phyloP scores from a whole-genome alignment of 2,888 invertebrate genomes.

The Mactromeris polynyma region DNA sequence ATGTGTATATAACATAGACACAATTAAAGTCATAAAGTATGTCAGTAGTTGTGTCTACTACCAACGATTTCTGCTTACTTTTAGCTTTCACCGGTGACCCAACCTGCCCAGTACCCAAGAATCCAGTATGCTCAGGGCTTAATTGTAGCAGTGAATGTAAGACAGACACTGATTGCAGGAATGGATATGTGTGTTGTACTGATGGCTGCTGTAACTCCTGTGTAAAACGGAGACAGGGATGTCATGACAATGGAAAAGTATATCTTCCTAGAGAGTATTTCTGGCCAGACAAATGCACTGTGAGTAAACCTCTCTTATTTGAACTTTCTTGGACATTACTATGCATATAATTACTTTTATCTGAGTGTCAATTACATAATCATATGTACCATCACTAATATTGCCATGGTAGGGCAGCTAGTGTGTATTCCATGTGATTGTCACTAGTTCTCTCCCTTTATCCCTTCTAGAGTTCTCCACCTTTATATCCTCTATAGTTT shows the following conservation, averaged over 20 bases:
- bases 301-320: background rate
- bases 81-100: background rate
- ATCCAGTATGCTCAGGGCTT: background rate
- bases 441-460: too few species aligned
- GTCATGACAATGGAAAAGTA: background rate
- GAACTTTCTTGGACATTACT: too few species aligned
- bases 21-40: too few species aligned
- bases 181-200: constrained; percentile 14
- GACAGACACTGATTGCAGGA: background rate
- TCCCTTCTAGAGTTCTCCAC: too few species aligned
- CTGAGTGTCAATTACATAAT: too few species aligned
- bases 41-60: too few species aligned
- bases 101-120: constrained; percentile 22
- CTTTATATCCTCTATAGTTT: too few species aligned
- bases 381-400: too few species aligned
- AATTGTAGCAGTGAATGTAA: background rate
- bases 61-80: background rate
- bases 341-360: too few species aligned
- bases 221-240: background rate
- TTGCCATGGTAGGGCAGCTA: too few species aligned
- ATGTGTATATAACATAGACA: too few species aligned
- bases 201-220: constrained; percentile 41
- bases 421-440: too few species aligned
- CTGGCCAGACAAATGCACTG: constrained; percentile 23
- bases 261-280: background rate